These are phyloP conservation scores for Drosophila planitibia DNA, from an alignment of 2,888 invertebrate species.

Conservation along the genomic window DNA sequence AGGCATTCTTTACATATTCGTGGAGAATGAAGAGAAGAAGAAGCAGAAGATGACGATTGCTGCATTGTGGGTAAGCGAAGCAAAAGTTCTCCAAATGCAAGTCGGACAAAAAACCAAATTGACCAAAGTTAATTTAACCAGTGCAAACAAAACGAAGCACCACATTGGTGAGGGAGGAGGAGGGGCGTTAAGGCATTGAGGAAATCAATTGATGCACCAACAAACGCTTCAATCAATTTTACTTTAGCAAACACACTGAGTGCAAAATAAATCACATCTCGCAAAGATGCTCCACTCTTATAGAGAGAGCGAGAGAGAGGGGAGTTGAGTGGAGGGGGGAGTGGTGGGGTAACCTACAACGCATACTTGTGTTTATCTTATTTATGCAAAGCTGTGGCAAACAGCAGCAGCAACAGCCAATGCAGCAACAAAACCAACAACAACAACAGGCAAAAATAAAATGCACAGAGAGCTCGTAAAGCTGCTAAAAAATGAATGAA, in stretches of 20 bases:
- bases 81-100: constrained; percentile 40
- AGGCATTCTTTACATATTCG: constrained; percentile 12
- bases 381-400: constrained; percentile 80
- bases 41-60: neutral
- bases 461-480: constrained; percentile 23
- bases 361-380: constrained; percentile 78
- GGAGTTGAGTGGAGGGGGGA: neutral
- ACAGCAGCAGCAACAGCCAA: constrained; percentile 24
- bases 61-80: constrained; percentile 12
- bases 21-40: neutral
- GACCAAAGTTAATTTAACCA: constrained; percentile 82
- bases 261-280: constrained; percentile 80
- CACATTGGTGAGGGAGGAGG: constrained; percentile 7
- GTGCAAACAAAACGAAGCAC: constrained; percentile 63
- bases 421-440: constrained; percentile 22
- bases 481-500: constrained; percentile 78
- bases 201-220: constrained; percentile 77
- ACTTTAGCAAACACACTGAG: constrained; percentile 81
- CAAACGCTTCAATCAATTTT: constrained; percentile 82
- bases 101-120: constrained; percentile 70
- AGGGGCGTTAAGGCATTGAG: constrained; percentile 24
- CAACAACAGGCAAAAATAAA: constrained; percentile 29
- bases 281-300: constrained; percentile 34
- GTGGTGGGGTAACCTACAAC: constrained; percentile 11
- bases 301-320: neutral